Evolutionary conservation across 2,113 vertebrate species (phyloP), one percentile per base, ranked within the genome.

Genomic region (Silurus glanis): DNA sequence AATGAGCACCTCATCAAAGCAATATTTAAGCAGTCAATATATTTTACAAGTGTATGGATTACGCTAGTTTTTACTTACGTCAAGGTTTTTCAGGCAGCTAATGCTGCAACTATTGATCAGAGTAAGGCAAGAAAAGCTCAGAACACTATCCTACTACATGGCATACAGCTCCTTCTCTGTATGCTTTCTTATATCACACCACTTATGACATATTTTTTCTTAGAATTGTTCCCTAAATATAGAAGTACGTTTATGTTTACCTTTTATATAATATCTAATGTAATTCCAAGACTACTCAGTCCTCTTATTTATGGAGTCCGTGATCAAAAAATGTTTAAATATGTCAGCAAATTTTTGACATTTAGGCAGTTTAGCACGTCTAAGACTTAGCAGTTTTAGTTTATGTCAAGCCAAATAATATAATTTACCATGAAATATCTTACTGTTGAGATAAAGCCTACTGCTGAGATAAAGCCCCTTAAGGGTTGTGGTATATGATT

Each of bases 71-170:
- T 90, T 79, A 93, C 91, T 64, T 94, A 94, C 66, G 25, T 92
- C 64, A 91, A 79, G 79, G 87, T 93, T 13, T 6, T 93, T 14
- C 64, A 81, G 0, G 78, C 85, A 6, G 91, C 91, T 9, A 90
- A 16, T 74, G 47, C 79, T 2, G 90, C 49, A 7, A 78, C 45
- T 2, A 78, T 85, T 0, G 72, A 90, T 51, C 62, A 37, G 28
- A 64, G 55, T 67, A 92, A 88, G 0, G 89, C 90, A 37, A 89
- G 74, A 86, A 93, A 90, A 0, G 91, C 91, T 28, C 83, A 16
- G 6, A 90, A 90, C 82, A 93, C 92, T 25, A 91, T 93, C 80
- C 79, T 93, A 72, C 86, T 94, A n/a, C 92, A 94, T 25, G 91
- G 90, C 4, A 75, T 88, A 21, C 92, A 93, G 89, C 90, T 93